phyloP scores from a whole-genome alignment of 2,113 vertebrate genomes.

The Bettongia penicillata region DNA sequence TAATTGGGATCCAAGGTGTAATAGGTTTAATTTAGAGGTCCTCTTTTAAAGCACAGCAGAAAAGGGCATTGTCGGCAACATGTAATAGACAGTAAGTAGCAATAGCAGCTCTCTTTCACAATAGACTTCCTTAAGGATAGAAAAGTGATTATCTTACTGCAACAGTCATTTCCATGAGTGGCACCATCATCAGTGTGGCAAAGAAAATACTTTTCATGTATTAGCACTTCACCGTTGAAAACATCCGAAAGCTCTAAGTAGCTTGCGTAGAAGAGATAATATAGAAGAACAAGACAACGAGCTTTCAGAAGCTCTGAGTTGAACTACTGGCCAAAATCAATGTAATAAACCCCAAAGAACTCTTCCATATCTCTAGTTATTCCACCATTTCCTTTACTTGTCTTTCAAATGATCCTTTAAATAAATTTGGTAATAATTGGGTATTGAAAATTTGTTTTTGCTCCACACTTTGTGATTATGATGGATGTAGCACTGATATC shows the following conservation, averaged over 20 bases:
- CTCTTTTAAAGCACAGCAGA: slow-evolving; percentile 62
- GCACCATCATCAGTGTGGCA: background rate
- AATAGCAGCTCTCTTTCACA: background rate
- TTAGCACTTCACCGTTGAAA: slow-evolving; percentile 30
- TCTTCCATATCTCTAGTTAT: slow-evolving; percentile 28
- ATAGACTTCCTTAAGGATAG: slow-evolving; percentile 45
- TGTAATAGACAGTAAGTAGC: slow-evolving; percentile 13
- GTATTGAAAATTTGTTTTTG: slow-evolving; percentile 41
- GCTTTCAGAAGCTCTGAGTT: slow-evolving; percentile 23
- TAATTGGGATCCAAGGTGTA: slow-evolving; percentile 82
- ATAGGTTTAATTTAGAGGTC: slow-evolving; percentile 78
- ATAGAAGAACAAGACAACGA: slow-evolving; percentile 24
- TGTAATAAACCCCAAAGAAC: slow-evolving; percentile 48
- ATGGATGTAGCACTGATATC: background rate
- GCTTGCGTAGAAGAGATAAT: slow-evolving; percentile 22
- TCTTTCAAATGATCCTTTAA: slow-evolving; percentile 48
- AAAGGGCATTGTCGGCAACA: slow-evolving; percentile 38
- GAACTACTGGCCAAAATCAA: slow-evolving; percentile 55
- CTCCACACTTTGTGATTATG: slow-evolving; percentile 40
- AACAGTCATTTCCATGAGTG: slow-evolving; percentile 54
- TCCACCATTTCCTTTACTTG: slow-evolving; percentile 33
- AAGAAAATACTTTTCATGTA: background rate
- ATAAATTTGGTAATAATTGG: slow-evolving; percentile 42
- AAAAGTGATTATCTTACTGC: slow-evolving; percentile 49
- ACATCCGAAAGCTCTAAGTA: slow-evolving; percentile 54